Conservation (phyloP, 1,140 invertebrate species). For the Ladona fulva region DNA sequence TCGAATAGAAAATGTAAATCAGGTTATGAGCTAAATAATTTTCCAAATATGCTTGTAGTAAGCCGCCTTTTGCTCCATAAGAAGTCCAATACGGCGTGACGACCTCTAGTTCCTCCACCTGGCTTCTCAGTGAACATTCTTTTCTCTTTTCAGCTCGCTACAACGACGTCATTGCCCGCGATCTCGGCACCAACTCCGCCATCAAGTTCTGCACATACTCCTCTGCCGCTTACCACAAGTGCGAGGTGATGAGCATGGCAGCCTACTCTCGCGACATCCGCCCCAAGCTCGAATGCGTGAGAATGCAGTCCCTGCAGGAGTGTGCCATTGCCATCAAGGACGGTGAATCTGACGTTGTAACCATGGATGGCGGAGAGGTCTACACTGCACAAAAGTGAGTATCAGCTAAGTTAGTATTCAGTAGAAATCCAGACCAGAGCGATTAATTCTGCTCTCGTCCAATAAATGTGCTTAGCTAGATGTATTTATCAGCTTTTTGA, state of each 20-base stretch:
- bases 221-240: conserved; percentile 53
- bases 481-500: too few relatives aligned
- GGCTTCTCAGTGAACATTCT: conserved; percentile 12
- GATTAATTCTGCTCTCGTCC: too few relatives aligned
- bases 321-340: conserved; percentile 59
- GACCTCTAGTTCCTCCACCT: neutral
- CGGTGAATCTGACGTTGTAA: conserved; percentile 52
- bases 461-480: too few relatives aligned
- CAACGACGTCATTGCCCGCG: conserved; percentile 65
- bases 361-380: conserved; percentile 47
- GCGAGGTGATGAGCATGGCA: conserved; percentile 50
- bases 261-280: conserved; percentile 62
- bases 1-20: too few relatives aligned
- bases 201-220: conserved; percentile 55
- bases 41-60: neutral
- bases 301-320: conserved; percentile 41
- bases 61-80: neutral
- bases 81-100: neutral
- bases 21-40: too few relatives aligned
- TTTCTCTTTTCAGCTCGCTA: conserved; percentile 49
- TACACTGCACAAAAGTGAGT: conserved; percentile 43
- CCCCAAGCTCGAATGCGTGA: conserved; percentile 56
- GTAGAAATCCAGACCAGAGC: too few relatives aligned
- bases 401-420: neutral
- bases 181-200: conserved; percentile 44